Base-by-base conservation (phyloP, 2,113 vertebrate genomes). In the Pao palembangensis region DNA sequence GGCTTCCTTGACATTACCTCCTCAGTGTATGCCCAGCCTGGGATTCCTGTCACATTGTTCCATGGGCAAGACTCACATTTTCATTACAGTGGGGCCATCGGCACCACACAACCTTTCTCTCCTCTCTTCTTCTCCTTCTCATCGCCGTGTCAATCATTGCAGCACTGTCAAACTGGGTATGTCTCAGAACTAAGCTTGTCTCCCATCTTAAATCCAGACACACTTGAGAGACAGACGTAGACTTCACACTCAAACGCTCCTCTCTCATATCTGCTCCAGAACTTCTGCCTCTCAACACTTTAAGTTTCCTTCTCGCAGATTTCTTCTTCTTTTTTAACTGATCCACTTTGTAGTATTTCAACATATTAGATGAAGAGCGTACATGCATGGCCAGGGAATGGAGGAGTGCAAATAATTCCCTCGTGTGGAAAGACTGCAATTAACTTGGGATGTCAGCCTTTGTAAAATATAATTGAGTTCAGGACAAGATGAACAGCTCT, bases 391-490 rank as follows among this genome's bases (percentile, higher is more conserved):
- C 71, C 78, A 69, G 87, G 84, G 89, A 90, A 90, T 90, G 88
- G 85, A 90, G 86, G 88, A 89, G 85, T 81, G 88, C 86, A 90
- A 91, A 91, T 91, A 88, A 90, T 89, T 90, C 85, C 84, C 87
- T 89, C 88, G 88, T 88, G 90, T 91, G 90, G 90, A 89, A 91
- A 90, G 90, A 82, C 81, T 83, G 87, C 86, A 91, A 91, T 92
- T 91, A 92, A 88, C 90, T 88, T 85, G 84, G 88, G 91, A 90
- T 91, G 90, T 91, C 90, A 89, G 86, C 82, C 88, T 91, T 91
- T 91, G 89, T 90, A 87, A 91, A 91, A 88, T 89, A 90, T 90
- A 91, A 91, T 91, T 91, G 91, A 91, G 90, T 92, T 92, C 88
- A 87, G 87, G 87, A 89, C 81, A 76, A 88, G 90, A 88, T 87